phyloP scores from a whole-genome alignment of 2,797 vertebrate genomes.

The Coccyzus lansbergi region DNA sequence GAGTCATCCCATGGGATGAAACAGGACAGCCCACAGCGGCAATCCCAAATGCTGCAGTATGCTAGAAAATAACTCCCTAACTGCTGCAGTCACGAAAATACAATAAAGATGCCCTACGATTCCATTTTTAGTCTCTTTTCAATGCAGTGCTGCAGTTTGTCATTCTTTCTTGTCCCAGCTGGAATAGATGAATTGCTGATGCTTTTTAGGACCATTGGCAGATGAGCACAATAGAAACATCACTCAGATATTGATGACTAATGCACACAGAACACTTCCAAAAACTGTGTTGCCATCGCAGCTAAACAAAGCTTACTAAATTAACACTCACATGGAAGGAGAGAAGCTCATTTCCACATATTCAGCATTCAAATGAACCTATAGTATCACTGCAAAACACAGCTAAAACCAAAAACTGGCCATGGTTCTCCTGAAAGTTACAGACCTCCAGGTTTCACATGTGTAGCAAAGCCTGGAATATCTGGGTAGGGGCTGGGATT shows the following conservation, averaged over 20 bases:
- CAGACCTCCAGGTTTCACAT: constrained; percentile 38
- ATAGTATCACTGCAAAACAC: constrained; percentile 2
- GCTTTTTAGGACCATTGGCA: constrained; percentile 72
- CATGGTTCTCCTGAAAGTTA: constrained; percentile 52
- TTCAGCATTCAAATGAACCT: constrained; percentile 56
- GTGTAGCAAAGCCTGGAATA: constrained; percentile 35
- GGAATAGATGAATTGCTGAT: constrained; percentile 69
- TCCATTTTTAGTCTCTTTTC: constrained; percentile 66
- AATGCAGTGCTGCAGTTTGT: constrained; percentile 52
- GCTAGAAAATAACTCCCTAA: constrained; percentile 18
- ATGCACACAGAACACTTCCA: constrained; percentile 51
- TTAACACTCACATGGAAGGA: constrained; percentile 58
- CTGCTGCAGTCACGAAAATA: constrained; percentile 61
- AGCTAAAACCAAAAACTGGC: constrained; percentile 57
- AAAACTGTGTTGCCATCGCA: constrained; percentile 60
- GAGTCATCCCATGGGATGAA: constrained; percentile 44
- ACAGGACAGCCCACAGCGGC: constrained; percentile 46
- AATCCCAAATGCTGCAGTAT: constrained; percentile 49
- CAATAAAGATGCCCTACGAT: constrained; percentile 61
- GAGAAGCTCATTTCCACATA: constrained; percentile 27
- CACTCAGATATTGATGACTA: constrained; percentile 68
- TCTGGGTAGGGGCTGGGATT: constrained; percentile 36
- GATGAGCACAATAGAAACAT: constrained; percentile 66
- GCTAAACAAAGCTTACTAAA: constrained; percentile 66
- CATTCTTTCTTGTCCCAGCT: constrained; percentile 69